A percentile compares a stretch with the other conserved stretches of the same genome.
Conservation (phyloP, 2,113 vertebrate species). For the Forbesichthys agassizii region DNA sequence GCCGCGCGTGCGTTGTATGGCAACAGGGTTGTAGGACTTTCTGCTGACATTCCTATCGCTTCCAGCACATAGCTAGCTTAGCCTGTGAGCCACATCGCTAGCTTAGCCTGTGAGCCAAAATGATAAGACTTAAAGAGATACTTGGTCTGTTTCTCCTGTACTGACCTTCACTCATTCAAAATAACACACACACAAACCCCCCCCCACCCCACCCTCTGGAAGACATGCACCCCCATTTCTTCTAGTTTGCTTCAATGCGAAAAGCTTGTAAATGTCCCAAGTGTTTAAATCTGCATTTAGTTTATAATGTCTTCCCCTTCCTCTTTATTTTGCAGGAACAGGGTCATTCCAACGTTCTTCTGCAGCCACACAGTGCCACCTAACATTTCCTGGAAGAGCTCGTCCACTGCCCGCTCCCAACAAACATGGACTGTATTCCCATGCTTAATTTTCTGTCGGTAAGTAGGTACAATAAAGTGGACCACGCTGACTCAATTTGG, state of each 20-base stretch:
- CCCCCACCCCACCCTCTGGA: background rate
- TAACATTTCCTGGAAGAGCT: conserved; percentile 85
- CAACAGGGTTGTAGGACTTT: conserved; percentile 54
- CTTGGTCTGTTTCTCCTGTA: conserved; percentile 29
- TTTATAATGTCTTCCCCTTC: conserved; percentile 49
- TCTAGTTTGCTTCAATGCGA: conserved; percentile 19
- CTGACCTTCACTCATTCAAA: background rate
- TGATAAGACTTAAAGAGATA: conserved; percentile 70
- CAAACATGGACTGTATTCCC: conserved; percentile 99
- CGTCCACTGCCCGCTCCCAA: conserved; percentile 86
- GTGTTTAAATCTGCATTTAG: conserved; percentile 33
- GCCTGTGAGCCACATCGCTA: conserved; percentile 57
- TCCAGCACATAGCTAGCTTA: conserved; percentile 71
- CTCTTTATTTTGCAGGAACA: conserved; percentile 78
- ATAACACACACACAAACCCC: background rate
- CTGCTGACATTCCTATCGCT: conserved; percentile 61
- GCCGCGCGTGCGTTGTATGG: conserved; percentile 21
- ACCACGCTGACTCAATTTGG: conserved; percentile 53
- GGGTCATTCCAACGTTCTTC: conserved; percentile 74
- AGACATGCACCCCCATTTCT: conserved; percentile 12
- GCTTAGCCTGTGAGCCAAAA: conserved; percentile 63
- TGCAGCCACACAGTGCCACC: conserved; percentile 77
- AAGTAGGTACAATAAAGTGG: conserved; percentile 73
- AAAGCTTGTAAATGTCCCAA: conserved; percentile 21
- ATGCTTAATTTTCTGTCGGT: conserved; percentile 98